Percentiles rank a stretch among this genome's conserved stretches.
These are phyloP conservation scores for Pavo muticus DNA, from an alignment of 2,113 vertebrate genomes.

Conservation along the genomic window DNA sequence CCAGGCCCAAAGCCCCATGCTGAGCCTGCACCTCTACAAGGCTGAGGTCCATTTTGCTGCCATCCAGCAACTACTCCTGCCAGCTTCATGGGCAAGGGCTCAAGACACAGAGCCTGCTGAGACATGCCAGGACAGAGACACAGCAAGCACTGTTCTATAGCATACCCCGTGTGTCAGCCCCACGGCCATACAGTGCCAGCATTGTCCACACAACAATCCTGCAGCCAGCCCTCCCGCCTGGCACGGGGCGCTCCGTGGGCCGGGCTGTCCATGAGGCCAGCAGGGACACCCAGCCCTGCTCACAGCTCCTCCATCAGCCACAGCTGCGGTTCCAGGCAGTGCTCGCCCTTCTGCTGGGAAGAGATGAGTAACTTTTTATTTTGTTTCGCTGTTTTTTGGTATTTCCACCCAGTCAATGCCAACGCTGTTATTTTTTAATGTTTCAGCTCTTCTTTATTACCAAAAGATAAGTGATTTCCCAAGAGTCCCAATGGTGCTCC, in stretches of 20 bases:
- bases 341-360: background rate
- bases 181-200: constrained; percentile 55
- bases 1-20: background rate
- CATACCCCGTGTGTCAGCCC: constrained; percentile 32
- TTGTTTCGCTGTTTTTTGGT: background rate
- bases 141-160: constrained; percentile 69
- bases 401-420: background rate
- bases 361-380: background rate
- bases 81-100: constrained; percentile 63
- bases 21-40: background rate
- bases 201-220: constrained; percentile 67
- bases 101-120: constrained; percentile 54
- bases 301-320: background rate
- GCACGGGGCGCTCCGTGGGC: constrained; percentile 36
- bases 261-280: background rate
- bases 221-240: constrained; percentile 50
- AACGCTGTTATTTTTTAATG: background rate
- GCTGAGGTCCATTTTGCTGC: constrained; percentile 22
- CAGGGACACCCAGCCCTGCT: background rate
- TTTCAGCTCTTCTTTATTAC: background rate
- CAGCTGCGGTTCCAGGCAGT: constrained; percentile 8
- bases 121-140: constrained; percentile 72
- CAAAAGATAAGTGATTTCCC: background rate
- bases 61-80: constrained; percentile 59
- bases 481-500: background rate